A percentile compares a stretch with the other conserved stretches of the same genome.
These are phyloP conservation scores for Coilia nasus DNA, from an alignment of 2,797 vertebrate species.

Conservation along the genomic window DNA sequence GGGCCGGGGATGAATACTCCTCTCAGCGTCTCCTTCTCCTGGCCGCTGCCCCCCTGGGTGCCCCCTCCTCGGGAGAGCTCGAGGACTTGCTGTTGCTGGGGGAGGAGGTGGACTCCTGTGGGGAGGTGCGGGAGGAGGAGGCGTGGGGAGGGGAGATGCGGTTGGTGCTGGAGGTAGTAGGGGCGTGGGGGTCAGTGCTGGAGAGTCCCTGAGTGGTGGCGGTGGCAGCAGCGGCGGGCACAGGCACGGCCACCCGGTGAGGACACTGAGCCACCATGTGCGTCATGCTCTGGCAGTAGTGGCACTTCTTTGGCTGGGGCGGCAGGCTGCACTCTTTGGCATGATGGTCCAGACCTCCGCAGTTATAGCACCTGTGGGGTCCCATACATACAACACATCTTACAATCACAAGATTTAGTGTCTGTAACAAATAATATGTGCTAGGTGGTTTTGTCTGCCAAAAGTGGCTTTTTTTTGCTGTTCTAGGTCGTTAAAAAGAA, in stretches of 20 bases:
- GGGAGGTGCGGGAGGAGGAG: slow-evolving; percentile 67
- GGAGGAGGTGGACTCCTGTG: slow-evolving; percentile 66
- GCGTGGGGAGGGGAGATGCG: slow-evolving; percentile 74
- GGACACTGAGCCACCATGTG: slow-evolving; percentile 86
- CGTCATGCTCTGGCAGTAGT: slow-evolving; percentile 84
- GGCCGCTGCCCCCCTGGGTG: slow-evolving; percentile 81
- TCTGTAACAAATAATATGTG: not conserved
- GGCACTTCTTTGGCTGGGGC: slow-evolving; percentile 88
- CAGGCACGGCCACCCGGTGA: slow-evolving; percentile 69
- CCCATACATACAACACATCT: not conserved
- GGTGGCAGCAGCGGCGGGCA: not conserved
- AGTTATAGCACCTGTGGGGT: slow-evolving; percentile 80
- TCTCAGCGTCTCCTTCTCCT: slow-evolving; percentile 83
- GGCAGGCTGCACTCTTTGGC: slow-evolving; percentile 84
- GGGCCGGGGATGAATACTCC: not conserved
- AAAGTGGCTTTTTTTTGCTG: not conserved
- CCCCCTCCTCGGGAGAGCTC: slow-evolving; percentile 73
- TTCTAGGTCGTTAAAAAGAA: too few relatives aligned
- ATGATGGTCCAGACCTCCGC: slow-evolving; percentile 83
- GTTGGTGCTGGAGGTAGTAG: slow-evolving; percentile 67
- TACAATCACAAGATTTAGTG: not conserved
- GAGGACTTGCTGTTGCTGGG: slow-evolving; percentile 69
- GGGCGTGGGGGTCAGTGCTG: slow-evolving; percentile 74
- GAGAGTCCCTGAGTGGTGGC: slow-evolving; percentile 76
- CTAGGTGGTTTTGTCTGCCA: not conserved